Evolutionary conservation across 2,113 vertebrate genomes (phyloP), one percentile per base, ranked within the genome.

Genomic region (Ictidomys tridecemlineatus): DNA sequence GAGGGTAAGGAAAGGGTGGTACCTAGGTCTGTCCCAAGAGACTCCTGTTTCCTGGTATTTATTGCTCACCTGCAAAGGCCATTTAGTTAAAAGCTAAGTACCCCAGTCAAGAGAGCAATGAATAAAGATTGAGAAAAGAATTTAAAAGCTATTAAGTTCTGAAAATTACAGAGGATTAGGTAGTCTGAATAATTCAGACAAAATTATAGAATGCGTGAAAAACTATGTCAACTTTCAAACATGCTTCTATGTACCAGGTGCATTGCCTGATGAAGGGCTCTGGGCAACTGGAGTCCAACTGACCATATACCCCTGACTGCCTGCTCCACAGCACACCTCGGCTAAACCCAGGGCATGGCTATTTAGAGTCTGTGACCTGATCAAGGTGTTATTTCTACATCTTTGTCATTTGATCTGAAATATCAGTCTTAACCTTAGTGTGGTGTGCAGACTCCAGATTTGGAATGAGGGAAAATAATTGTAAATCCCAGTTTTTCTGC

Each of bases 71-170:
- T 92, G 4, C 34, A 14, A 67, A 42, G 7, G 28, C 24, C 73
- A 32, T 94, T 53, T 96, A 53, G n/a, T 88, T 77, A 88, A 95
- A 95, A 67, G 77, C 58, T 80, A 91, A 85, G 78, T 18, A 80
- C 53, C 8, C 34, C 30, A 87, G 56, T 42, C 18, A 72, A 16
- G 11, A 82, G 1, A 95, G 17, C 48, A 96, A 88, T 78, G 53
- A 82, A 73, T 73, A 90, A 85, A 88, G 88, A 82, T 24, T 85
- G 61, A 73, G 5, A 86, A 94, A 85, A 37, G 5, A 2, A 13
- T 73, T 95, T 73, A 63, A 82, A 92, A 37, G 11, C 32, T 85
- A 77, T 65, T 94, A 85, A 30, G 34, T 88, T 95, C 42, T 73
- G n/a, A 39, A 93, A 94, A 96, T 84, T 89, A 85, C 18, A 82